Percentiles rank a stretch among this genome's conserved stretches.
phyloP scores from a whole-genome alignment of 2,113 vertebrate species.

The Pluvialis apricaria region DNA sequence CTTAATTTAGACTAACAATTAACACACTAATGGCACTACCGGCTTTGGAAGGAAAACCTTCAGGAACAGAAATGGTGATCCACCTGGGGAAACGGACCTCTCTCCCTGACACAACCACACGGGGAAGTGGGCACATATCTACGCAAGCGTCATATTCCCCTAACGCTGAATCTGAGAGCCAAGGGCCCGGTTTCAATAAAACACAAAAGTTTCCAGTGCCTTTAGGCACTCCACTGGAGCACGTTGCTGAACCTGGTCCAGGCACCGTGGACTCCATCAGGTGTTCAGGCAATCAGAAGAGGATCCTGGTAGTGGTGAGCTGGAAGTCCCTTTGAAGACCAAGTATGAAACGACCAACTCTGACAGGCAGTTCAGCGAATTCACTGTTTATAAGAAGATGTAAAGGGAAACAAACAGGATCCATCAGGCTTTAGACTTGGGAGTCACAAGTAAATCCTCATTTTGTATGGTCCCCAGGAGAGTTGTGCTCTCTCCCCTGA shows the following conservation, averaged over 20 bases:
- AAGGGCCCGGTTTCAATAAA: not conserved
- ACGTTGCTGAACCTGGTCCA: not conserved
- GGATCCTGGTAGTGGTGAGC: not conserved
- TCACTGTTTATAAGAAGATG: not conserved
- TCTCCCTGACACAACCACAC: not conserved
- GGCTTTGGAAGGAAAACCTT: not conserved
- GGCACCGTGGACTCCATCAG: not conserved
- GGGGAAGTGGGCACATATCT: not conserved
- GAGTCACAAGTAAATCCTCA: not conserved
- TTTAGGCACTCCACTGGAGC: not conserved
- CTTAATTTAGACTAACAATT: not conserved
- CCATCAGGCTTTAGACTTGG: not conserved
- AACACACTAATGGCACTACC: not conserved
- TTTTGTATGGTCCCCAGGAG: not conserved
- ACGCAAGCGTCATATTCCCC: not conserved
- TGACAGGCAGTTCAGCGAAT: not conserved
- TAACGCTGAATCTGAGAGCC: accelerated
- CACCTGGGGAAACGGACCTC: not conserved
- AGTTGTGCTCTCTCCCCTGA: not conserved
- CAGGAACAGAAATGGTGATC: not conserved
- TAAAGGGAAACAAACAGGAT: not conserved
- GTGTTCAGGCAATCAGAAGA: not conserved
- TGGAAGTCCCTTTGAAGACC: not conserved
- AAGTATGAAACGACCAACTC: not conserved
- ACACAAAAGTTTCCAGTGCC: not conserved